Evolutionary conservation across 1,140 invertebrate genomes (phyloP), one percentile per base, ranked within the genome.

Genomic region (Drosophila setifemur): DNA sequence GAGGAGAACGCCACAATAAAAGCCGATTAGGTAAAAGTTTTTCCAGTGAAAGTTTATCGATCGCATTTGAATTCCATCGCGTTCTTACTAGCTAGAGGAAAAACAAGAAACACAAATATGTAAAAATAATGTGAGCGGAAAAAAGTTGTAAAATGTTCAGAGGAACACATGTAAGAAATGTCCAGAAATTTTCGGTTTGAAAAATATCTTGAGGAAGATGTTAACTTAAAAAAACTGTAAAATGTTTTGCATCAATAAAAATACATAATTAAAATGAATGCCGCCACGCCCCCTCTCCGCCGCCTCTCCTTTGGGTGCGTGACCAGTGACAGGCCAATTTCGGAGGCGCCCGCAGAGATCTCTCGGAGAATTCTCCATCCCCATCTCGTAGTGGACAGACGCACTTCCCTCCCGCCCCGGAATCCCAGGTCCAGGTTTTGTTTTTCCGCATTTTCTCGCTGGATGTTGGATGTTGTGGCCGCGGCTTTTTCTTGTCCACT

Each of bases 321-420:
- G 69, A 37, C 63, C 79, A 83, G 61, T 83, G 74, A 85, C 78
- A 85, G 70, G 79, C 78, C 78, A 85, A 85, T 83, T 85, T 85
- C 55, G 53, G 60, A 57, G 64, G 79, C 70, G 70, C 78, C 74
- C 70, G 78, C 78, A 73, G 78, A 52, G 79, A 74, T 44, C 33
- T 40, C 26, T 42, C n/a, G n/a, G n/a, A n/a, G n/a, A n/a, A n/a
- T 29, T 12, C 33, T 16, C 54, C 53, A 54, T n/a, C n/a, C n/a
- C n/a, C n/a, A n/a, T n/a, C n/a, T n/a, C n/a, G n/a, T n/a, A n/a
- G n/a, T n/a, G n/a, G n/a, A n/a, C n/a, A n/a, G n/a, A n/a, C n/a
- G n/a, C n/a, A n/a, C n/a, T n/a, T n/a, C n/a, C n/a, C n/a, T n/a
- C n/a, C n/a, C n/a, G n/a, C n/a, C n/a, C n/a, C n/a, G n/a, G n/a